Base-by-base conservation (phyloP, 2,888 invertebrate genomes). In the Hipparchia sbordonii region DNA sequence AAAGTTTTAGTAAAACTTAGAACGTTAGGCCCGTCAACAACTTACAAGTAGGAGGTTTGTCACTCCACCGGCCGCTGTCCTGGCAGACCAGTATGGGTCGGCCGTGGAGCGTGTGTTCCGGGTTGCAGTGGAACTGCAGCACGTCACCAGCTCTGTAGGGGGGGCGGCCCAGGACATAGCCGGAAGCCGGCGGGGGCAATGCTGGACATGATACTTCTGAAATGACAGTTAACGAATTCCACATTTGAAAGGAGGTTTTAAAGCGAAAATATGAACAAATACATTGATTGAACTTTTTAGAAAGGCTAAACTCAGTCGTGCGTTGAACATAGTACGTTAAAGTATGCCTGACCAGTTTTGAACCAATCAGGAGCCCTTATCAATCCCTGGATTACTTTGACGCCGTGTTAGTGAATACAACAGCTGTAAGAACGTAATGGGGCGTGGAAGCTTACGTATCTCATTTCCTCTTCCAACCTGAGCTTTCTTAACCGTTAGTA, bases 1-100 rank as follows among this genome's bases (percentile, higher is more conserved):
- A 23, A 48, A 48, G 48, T 6, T 6, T 48, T 7, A 48, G 46
- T 6, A 48, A 48, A 48, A 7, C 48, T 48, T 48, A 48, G 39
- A 33, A 7, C 7, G 59, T 9, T 39, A 59, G 12, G 12, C 52
- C 0, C 4, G 52, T 54, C 4, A 54, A 88, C 1, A 54, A 88
- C 95, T 95, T 87, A 96, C 97, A 98, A 88, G 97, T 97, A n/a
- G 97, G 97, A 46, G 96, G 93, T 61, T 96, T 96, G 66, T 97
- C 96, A 72, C 97, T 97, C 97, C 98, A 98, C 74, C 97, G 94
- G 8, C 97, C 97, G 84, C 96, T 97, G 83, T 97, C 97, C 90
- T 97, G 97, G 87, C 98, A 98, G 39, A 97, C 97, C 68, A 97
- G 95, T 79, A 98, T 97, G n/a, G 97, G 97, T 80, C 97, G 95